These are phyloP conservation scores for Sander vitreus DNA, from an alignment of 2,113 vertebrate genomes.

Conservation along the genomic window DNA sequence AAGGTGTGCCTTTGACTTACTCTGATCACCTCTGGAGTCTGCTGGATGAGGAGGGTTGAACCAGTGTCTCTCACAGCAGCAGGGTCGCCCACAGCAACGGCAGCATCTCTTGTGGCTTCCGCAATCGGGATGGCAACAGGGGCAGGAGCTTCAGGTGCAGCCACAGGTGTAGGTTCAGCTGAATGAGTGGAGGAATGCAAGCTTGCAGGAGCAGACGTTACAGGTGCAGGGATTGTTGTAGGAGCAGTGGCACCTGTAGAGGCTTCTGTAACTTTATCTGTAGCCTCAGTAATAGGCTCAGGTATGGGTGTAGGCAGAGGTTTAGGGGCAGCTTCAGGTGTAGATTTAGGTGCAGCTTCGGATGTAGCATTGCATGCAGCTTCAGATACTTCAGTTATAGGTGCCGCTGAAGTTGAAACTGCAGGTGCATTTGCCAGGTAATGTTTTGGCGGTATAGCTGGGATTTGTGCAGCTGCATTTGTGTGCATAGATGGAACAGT, in stretches of 20 bases:
- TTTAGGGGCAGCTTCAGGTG: slow-evolving; percentile 22
- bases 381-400: slow-evolving; percentile 13
- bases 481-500: slow-evolving; percentile 21
- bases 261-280: slow-evolving; percentile 29
- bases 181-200: slow-evolving; percentile 25
- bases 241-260: slow-evolving; percentile 18
- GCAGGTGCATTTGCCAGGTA: slow-evolving; percentile 33
- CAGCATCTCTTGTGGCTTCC: slow-evolving; percentile 15
- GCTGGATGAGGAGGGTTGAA: slow-evolving; percentile 92
- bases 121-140: neutral
- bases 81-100: slow-evolving; percentile 52
- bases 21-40: slow-evolving; percentile 94
- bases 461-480: slow-evolving; percentile 15
- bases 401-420: slow-evolving; percentile 13
- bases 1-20: slow-evolving; percentile 84
- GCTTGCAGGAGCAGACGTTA: slow-evolving; percentile 22
- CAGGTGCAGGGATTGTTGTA: neutral
- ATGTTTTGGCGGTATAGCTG: slow-evolving; percentile 62
- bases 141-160: slow-evolving; percentile 39
- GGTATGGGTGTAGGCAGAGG: slow-evolving; percentile 27
- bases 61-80: slow-evolving; percentile 81
- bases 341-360: slow-evolving; percentile 39
- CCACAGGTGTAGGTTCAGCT: slow-evolving; percentile 28
- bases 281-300: slow-evolving; percentile 24
- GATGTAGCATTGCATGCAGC: neutral